These are phyloP conservation scores for Andrena camellia DNA, from an alignment of 2,888 invertebrate species.

Conservation along the genomic window DNA sequence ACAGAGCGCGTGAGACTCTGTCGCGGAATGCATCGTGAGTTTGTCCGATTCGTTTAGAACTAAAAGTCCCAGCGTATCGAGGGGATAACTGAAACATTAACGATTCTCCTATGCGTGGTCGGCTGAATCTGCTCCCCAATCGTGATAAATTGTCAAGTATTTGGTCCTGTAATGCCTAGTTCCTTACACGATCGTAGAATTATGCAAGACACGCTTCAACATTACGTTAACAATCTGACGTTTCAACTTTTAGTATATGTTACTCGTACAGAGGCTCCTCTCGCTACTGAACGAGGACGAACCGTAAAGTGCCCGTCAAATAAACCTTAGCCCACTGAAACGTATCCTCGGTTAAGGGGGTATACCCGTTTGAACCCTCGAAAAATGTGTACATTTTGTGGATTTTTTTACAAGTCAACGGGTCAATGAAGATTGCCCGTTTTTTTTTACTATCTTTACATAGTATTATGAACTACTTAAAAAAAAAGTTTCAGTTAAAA, in stretches of 20 bases:
- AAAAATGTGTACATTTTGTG: no score
- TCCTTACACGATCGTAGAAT: constrained; percentile 37
- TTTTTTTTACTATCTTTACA: no score
- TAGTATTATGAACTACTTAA: no score
- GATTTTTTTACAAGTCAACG: no score
- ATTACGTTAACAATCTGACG: constrained; percentile 46
- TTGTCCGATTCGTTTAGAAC: background rate
- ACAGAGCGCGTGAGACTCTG: background rate
- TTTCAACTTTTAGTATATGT: constrained; percentile 31
- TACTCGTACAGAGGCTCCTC: constrained; percentile 6
- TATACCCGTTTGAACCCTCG: no score
- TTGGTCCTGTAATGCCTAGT: constrained; percentile 59
- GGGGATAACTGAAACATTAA: background rate
- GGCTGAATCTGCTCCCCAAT: constrained; percentile 46
- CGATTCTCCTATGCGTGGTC: background rate
- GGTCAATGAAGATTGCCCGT: no score
- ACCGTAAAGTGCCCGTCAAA: constrained; percentile 11
- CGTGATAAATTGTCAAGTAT: constrained; percentile 36
- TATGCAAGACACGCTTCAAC: constrained; percentile 48
- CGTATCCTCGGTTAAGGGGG: background rate
- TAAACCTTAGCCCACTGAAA: background rate
- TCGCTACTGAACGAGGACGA: constrained; percentile 18
- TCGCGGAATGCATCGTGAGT: background rate
- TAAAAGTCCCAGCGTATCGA: background rate
- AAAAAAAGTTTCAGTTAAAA: no score